A percentile compares a stretch with the other conserved stretches of the same genome.
Evolutionary conservation across 2,113 vertebrate species (phyloP).

Genomic region (Willisornis vidua): DNA sequence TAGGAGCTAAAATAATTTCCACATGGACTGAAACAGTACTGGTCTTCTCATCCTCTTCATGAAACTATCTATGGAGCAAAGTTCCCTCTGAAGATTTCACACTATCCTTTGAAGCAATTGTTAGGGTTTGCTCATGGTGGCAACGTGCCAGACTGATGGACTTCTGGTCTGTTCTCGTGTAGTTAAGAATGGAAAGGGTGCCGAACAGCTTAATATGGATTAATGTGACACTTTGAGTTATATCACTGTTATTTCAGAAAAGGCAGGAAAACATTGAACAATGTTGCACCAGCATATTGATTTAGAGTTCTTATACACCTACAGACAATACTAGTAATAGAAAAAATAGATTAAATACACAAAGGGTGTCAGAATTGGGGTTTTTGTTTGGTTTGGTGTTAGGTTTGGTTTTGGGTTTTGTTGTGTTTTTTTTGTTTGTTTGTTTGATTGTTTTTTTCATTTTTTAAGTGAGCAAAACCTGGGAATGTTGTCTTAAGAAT

Average conservation of each 20-base stretch:
- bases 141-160: conserved; percentile 42
- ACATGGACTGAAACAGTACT: background rate
- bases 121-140: background rate
- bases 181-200: conserved; percentile 16
- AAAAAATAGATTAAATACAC: background rate
- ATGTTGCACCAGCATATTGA: background rate
- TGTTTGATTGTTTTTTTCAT: background rate
- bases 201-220: background rate
- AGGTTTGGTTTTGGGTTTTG: no score
- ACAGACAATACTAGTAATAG: background rate
- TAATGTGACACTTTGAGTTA: conserved; percentile 27
- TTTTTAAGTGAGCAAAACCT: background rate
- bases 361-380: background rate
- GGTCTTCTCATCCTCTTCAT: background rate
- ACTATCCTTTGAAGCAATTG: conserved; percentile 36
- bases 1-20: background rate
- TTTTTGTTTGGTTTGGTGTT: no score
- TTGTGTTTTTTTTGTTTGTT: no score
- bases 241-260: conserved; percentile 11
- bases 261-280: background rate
- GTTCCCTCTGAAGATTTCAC: conserved; percentile 11
- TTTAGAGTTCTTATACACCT: background rate
- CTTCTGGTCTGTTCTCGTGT: conserved; percentile 16
- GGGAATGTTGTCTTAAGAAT: background rate
- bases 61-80: background rate